These are phyloP conservation scores for Cricetomys ansorgei DNA, from an alignment of 2,113 vertebrate genomes.

Conservation along the genomic window DNA sequence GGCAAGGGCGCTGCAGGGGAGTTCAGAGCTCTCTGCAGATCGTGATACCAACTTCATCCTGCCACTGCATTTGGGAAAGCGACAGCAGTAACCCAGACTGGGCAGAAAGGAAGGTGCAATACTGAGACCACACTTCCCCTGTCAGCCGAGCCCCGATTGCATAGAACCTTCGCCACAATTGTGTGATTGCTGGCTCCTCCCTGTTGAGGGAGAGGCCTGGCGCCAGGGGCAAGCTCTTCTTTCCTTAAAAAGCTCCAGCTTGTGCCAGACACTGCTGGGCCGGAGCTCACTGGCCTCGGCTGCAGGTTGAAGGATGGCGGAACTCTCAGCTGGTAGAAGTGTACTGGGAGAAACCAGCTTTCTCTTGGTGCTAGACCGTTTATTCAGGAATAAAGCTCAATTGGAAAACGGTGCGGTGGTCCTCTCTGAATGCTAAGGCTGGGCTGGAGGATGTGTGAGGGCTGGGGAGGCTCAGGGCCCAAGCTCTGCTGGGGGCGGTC, in stretches of 20 bases:
- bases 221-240: neutral
- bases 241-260: neutral
- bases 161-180: rapidly evolving
- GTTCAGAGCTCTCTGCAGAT: neutral
- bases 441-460: neutral
- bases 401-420: neutral
- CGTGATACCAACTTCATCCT: neutral
- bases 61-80: neutral
- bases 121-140: neutral
- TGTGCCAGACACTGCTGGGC: neutral
- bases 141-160: neutral
- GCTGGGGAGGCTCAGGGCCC: neutral
- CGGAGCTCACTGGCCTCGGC: rapidly evolving
- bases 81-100: neutral
- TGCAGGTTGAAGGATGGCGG: neutral
- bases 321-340: too few species aligned
- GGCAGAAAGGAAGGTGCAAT: neutral
- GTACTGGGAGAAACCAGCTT: neutral
- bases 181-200: neutral
- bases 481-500: neutral
- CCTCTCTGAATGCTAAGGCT: neutral
- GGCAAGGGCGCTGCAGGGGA: neutral
- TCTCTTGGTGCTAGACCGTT: neutral
- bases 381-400: constrained; percentile 47
- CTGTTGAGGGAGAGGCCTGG: neutral